phyloP scores from a whole-genome alignment of 2,797 vertebrate species.

The Microctenopoma steveboyesi region DNA sequence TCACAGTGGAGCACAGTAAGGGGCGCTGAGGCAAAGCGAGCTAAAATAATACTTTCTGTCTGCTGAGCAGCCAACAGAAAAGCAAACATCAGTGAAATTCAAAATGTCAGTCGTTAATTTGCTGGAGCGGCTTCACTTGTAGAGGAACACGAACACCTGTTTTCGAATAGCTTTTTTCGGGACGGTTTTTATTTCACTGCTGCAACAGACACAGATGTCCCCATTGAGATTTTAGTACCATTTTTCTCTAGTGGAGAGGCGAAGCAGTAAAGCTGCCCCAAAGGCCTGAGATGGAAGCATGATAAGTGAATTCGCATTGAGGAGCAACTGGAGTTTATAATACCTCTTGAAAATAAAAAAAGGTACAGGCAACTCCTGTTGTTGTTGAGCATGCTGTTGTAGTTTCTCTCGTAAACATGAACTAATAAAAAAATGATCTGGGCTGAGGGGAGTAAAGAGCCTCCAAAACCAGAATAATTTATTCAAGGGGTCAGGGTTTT shows the following conservation, averaged over 20 bases:
- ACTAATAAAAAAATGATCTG: conserved; percentile 14
- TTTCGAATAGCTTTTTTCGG: conserved; percentile 57
- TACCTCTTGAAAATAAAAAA: conserved; percentile 54
- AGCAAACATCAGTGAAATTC: conserved; percentile 74
- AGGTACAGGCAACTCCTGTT: conserved; percentile 17
- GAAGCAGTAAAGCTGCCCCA: conserved; percentile 70
- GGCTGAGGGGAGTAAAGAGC: conserved; percentile 31
- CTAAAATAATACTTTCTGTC: conserved; percentile 67
- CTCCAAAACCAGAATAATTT: conserved; percentile 44
- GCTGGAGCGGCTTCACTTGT: conserved; percentile 68
- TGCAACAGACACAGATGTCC: conserved; percentile 77
- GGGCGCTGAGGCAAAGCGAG: conserved; percentile 46
- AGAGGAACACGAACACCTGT: conserved; percentile 76
- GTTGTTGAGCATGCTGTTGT: conserved; percentile 12
- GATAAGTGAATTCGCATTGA: conserved; percentile 61
- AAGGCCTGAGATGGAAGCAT: conserved; percentile 57
- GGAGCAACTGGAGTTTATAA: conserved; percentile 72
- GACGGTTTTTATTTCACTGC: conserved; percentile 70
- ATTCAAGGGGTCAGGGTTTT: conserved; percentile 49
- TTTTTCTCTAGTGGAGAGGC: conserved; percentile 64
- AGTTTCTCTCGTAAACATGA: conserved; percentile 43
- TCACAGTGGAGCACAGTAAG: conserved; percentile 38
- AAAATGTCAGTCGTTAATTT: conserved; percentile 79
- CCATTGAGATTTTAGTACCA: conserved; percentile 80
- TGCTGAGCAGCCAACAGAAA: conserved; percentile 60